Base-by-base conservation (phyloP, 2,888 invertebrate species). In the Cheilosia scutellata region DNA sequence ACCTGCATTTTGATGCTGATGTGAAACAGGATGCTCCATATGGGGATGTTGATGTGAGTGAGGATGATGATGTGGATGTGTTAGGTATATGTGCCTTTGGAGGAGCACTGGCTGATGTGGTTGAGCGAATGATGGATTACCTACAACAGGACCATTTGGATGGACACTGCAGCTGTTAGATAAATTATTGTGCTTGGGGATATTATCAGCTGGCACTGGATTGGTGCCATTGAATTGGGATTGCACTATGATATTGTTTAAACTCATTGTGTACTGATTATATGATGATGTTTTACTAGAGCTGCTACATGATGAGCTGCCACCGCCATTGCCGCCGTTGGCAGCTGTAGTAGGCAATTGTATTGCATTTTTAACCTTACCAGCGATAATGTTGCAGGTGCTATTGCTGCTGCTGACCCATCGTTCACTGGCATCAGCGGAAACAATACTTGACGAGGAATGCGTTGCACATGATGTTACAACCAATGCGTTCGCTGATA, bases 271-370 rank as follows among this genome's bases (percentile, higher is more conserved):
- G 62, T 82, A 86, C 60, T 86, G 84, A 66, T 76, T 86, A 40
- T 70, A 80, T 71, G 80, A 83, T 68, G 87, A 80, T 60, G 82
- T 76, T 82, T 88, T 87, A 65, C 86, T 87, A 62, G 87, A 80
- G 20, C 84, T 88, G 82, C 87, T 88, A 74, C 88, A 82, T 31
- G 87, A 88, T 72, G 87, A 80, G 33, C 70, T 82, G 57, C 75
- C 80, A 37, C 82, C 78, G 6, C 76, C 65, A 37, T 66, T 74
- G 44, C 78, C 65, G 37, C 71, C 70, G 33, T 79, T 79, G 63
- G 83, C 70, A 51, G 55, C 79, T 53, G 70, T 70, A 53, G 63
- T 76, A 66, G 84, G 44, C 47, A 76, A 76, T 60, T 75, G 84
- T 55, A 76, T 66, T 60, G 71, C 70, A 66, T 66, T 86, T 80